phyloP scores from a whole-genome alignment of 1,140 invertebrate genomes.

The Leptinotarsa texana region DNA sequence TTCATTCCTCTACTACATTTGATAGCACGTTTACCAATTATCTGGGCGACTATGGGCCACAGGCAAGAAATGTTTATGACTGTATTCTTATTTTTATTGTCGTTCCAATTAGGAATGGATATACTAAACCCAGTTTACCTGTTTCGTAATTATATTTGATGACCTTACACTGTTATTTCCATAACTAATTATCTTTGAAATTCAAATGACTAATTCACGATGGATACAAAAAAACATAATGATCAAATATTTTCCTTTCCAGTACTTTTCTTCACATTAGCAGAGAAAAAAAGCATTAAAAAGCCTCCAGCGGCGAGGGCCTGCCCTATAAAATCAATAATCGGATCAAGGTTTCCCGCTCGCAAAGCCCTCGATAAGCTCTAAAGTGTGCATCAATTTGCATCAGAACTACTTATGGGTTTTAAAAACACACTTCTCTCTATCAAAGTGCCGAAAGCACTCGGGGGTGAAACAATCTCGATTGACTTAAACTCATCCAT shows the following conservation, averaged over 20 bases:
- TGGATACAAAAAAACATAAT: too few relatives aligned
- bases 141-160: too few relatives aligned
- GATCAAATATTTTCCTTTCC: not conserved
- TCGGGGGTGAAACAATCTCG: slow-evolving; percentile 28
- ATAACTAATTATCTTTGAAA: too few relatives aligned
- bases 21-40: too few relatives aligned
- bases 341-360: slow-evolving; percentile 28
- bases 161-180: too few relatives aligned
- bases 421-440: slow-evolving; percentile 32
- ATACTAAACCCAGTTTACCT: too few relatives aligned
- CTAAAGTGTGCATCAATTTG: slow-evolving; percentile 37
- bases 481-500: slow-evolving; percentile 37
- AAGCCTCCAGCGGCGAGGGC: not conserved
- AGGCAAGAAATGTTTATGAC: too few relatives aligned
- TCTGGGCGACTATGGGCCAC: too few relatives aligned
- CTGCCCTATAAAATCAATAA: slow-evolving; percentile 29
- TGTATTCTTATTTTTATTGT: too few relatives aligned
- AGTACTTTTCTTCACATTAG: not conserved
- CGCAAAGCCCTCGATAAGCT: slow-evolving; percentile 32
- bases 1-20: too few relatives aligned
- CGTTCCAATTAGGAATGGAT: too few relatives aligned
- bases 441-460: slow-evolving; percentile 34
- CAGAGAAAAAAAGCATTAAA: slow-evolving; percentile 10
- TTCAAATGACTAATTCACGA: too few relatives aligned
- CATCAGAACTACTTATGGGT: slow-evolving; percentile 35